These are phyloP conservation scores for Potorous gilbertii DNA, from an alignment of 2,797 vertebrate species.

Conservation along the genomic window DNA sequence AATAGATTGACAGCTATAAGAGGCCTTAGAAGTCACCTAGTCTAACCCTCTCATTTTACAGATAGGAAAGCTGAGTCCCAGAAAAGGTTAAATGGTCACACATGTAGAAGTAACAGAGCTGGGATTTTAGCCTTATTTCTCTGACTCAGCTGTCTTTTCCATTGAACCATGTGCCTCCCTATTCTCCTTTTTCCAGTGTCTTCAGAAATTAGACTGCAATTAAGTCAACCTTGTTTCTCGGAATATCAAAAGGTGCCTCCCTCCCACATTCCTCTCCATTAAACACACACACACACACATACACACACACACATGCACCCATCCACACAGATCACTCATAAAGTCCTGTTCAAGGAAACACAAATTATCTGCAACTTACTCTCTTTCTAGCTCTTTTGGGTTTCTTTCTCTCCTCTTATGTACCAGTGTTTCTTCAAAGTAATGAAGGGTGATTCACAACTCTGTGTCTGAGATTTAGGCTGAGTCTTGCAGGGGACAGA, in stretches of 20 bases:
- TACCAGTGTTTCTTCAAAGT: neutral
- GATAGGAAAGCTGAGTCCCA: neutral
- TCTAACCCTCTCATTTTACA: neutral
- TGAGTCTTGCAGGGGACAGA: neutral
- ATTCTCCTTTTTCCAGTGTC: neutral
- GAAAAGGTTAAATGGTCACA: neutral
- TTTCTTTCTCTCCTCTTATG: slow-evolving; percentile 24
- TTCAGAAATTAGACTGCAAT: neutral
- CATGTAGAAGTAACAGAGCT: neutral
- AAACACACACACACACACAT: neutral
- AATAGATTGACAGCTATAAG: neutral
- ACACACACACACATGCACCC: neutral
- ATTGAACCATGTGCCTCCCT: neutral
- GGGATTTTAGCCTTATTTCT: neutral
- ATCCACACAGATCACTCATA: neutral
- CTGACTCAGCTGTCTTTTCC: neutral
- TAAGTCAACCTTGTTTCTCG: neutral
- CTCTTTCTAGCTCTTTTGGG: slow-evolving; percentile 74
- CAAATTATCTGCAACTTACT: slow-evolving; percentile 43
- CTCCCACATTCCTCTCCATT: neutral
- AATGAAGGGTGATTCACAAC: neutral
- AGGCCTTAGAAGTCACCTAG: neutral
- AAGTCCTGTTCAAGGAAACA: neutral
- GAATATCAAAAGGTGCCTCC: neutral
- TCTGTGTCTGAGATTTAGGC: slow-evolving; percentile 44